phyloP scores from a whole-genome alignment of 2,797 vertebrate species.

The Chromis chromis region DNA sequence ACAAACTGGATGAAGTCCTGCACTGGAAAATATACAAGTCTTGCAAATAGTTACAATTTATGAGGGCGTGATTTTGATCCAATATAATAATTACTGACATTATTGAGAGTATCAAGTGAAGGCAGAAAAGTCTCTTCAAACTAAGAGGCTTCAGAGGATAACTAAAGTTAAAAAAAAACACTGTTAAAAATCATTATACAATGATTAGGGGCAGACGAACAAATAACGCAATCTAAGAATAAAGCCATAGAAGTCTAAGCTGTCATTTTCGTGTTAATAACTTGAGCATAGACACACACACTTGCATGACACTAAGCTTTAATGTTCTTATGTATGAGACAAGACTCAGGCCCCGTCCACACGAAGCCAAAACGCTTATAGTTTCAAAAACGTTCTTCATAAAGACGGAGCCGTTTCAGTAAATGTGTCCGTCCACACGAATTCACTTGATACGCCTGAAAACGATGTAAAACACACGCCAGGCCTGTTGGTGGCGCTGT shows the following conservation, averaged over 20 bases:
- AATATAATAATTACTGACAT: background rate
- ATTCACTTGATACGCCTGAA: no score
- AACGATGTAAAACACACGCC: no score
- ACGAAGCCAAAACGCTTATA: no score
- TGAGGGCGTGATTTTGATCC: background rate
- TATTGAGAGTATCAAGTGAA: background rate
- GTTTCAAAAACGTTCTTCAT: no score
- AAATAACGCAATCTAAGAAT: background rate
- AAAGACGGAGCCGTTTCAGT: no score
- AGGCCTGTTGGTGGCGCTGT: no score
- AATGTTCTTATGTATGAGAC: background rate
- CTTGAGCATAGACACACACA: no score
- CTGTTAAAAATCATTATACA: no score
- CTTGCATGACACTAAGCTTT: background rate
- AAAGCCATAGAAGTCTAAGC: background rate
- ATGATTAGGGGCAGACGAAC: background rate
- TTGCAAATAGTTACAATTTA: background rate
- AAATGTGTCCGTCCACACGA: no score
- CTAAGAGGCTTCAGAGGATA: background rate
- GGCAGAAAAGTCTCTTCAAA: background rate
- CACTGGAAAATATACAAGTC: slow-evolving; percentile 18
- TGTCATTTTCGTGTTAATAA: background rate
- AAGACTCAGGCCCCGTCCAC: no score
- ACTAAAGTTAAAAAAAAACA: no score
- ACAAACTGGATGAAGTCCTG: slow-evolving; percentile 11